These are phyloP conservation scores for Cyprinodon brontotheroides DNA, from an alignment of 2,113 vertebrate genomes.

Conservation along the genomic window DNA sequence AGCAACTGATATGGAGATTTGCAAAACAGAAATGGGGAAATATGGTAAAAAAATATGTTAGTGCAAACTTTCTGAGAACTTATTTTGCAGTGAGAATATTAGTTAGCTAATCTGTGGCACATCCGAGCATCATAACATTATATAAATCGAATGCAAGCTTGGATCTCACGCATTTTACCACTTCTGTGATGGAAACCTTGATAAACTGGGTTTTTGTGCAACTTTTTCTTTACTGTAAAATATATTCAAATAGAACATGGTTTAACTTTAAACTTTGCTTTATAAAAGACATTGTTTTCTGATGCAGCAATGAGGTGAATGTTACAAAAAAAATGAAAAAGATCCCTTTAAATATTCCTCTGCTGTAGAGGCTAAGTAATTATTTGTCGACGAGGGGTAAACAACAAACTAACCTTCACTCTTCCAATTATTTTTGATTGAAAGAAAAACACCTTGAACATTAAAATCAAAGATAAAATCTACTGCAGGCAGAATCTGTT, in stretches of 20 bases:
- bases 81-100: background rate
- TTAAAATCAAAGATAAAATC: too few species aligned
- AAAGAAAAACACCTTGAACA: too few species aligned
- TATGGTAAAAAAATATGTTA: background rate
- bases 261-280: too few species aligned
- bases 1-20: background rate
- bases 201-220: too few species aligned
- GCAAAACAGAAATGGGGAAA: background rate
- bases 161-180: background rate
- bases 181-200: too few species aligned
- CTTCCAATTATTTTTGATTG: background rate
- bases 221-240: too few species aligned
- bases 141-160: background rate
- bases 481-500: background rate
- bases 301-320: too few species aligned
- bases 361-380: background rate
- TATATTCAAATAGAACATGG: too few species aligned
- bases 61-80: background rate
- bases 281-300: too few species aligned
- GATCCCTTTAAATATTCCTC: background rate
- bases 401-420: background rate
- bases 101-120: too few species aligned
- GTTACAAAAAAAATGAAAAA: background rate
- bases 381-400: background rate
- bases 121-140: background rate